Conservation (phyloP, 2,888 invertebrate species). For the Rugalucina vietnamica region DNA sequence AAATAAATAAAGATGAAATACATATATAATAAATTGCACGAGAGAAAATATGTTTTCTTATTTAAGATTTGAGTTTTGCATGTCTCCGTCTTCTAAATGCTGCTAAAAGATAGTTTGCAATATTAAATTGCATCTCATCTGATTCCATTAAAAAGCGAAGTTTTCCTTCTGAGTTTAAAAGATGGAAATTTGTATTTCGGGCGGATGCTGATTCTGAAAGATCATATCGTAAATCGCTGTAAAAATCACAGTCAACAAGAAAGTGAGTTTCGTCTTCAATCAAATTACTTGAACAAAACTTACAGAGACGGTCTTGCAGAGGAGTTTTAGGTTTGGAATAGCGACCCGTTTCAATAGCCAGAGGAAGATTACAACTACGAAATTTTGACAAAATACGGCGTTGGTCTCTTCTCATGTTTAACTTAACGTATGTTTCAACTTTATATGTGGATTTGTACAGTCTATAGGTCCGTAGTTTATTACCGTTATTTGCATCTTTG, state of each 20-base stretch:
- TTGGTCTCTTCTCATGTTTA: background rate
- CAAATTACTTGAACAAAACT: background rate
- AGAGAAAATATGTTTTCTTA: too few species aligned
- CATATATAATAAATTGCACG: too few species aligned
- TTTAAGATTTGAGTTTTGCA: too few species aligned
- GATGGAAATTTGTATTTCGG: background rate
- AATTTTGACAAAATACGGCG: background rate
- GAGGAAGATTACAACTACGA: background rate
- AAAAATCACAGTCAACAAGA: background rate
- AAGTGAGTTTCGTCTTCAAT: background rate
- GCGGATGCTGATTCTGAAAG: background rate
- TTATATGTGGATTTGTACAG: background rate
- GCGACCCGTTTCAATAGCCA: background rate
- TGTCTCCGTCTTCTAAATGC: background rate
- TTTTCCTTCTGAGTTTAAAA: background rate
- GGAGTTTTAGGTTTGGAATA: background rate
- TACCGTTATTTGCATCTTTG: background rate
- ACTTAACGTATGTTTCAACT: background rate
- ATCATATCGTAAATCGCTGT: background rate
- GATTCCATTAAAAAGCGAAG: background rate
- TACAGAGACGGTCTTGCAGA: background rate
- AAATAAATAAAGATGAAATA: too few species aligned
- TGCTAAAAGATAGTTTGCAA: background rate
- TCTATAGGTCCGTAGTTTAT: constrained; percentile 13
- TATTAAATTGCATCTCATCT: background rate